These are phyloP conservation scores for Amblyteles armatorius DNA, from an alignment of 2,888 invertebrate species.

Conservation along the genomic window DNA sequence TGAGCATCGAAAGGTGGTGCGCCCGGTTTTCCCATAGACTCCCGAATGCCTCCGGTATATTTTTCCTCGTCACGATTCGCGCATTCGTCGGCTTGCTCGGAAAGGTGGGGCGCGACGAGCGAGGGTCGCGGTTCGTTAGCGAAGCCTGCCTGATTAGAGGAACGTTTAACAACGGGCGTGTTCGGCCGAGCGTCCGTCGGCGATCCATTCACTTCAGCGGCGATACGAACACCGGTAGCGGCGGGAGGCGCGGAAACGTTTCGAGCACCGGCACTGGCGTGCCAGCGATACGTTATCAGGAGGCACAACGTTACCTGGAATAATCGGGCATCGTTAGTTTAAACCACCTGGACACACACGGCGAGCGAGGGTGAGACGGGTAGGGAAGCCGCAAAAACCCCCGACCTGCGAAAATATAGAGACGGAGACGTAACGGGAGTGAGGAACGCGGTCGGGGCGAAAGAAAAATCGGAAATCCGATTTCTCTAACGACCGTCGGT, in stretches of 20 bases:
- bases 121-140: conserved; percentile 69
- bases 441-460: conserved; percentile 40
- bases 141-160: conserved; percentile 71
- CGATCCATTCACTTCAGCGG: conserved; percentile 69
- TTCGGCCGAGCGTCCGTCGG: conserved; percentile 67
- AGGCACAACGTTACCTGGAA: conserved; percentile 69
- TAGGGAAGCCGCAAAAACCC: background rate
- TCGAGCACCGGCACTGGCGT: conserved; percentile 44
- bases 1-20: background rate
- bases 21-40: background rate
- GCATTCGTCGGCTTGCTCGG: conserved; percentile 52
- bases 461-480: conserved; percentile 64
- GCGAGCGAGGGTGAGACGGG: background rate
- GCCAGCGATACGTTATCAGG: conserved; percentile 70
- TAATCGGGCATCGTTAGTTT: conserved; percentile 69
- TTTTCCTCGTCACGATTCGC: conserved; percentile 49
- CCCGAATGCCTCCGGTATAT: conserved; percentile 27
- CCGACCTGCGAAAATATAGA: conserved; percentile 9
- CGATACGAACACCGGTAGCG: conserved; percentile 56
- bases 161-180: conserved; percentile 71
- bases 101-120: conserved; percentile 40
- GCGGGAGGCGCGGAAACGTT: conserved; percentile 43
- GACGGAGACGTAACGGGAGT: conserved; percentile 8
- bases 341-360: conserved; percentile 65
- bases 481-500: conserved; percentile 58